These are phyloP conservation scores for Scatophagus argus DNA, from an alignment of 2,113 vertebrate genomes.

Conservation along the genomic window DNA sequence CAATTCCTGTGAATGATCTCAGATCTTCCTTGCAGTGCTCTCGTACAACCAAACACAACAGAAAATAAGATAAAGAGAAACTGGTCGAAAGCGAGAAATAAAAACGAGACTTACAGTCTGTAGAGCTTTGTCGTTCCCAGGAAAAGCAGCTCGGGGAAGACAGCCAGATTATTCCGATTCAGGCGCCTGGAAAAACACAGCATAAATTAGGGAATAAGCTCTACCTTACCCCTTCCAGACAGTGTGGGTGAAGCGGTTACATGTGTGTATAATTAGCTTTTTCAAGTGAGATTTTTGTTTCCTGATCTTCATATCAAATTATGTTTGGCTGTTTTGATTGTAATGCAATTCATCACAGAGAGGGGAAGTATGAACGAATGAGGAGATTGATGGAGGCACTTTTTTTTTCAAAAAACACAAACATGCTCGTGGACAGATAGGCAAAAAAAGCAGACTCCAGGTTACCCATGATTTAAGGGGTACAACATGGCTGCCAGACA, in stretches of 20 bases:
- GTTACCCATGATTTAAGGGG: constrained; percentile 71
- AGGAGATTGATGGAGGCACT: constrained; percentile 38
- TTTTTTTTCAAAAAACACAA: constrained; percentile 24
- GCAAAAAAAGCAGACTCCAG: constrained; percentile 28
- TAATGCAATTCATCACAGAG: constrained; percentile 17
- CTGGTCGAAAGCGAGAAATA: constrained; percentile 12
- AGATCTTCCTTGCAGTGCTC: background rate
- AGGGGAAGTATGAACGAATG: constrained; percentile 1
- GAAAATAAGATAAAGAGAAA: background rate
- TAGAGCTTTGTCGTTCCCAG: constrained; percentile 95
- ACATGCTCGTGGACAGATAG: constrained; percentile 19
- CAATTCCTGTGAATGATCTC: background rate
- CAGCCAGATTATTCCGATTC: constrained; percentile 97
- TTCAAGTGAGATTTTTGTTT: constrained; percentile 48
- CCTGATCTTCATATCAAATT: constrained; percentile 42
- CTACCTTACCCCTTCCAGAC: constrained; percentile 40
- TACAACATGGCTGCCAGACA: constrained; percentile 75
- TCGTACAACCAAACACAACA: constrained; percentile 1
- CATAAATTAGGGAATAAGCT: constrained; percentile 60
- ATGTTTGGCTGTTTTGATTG: constrained; percentile 39
- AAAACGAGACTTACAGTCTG: constrained; percentile 93
- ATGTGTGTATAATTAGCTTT: constrained; percentile 52
- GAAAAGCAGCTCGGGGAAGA: constrained; percentile 97
- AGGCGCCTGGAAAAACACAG: constrained; percentile 90
- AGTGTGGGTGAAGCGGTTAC: constrained; percentile 29